phyloP scores from a whole-genome alignment of 2,888 invertebrate species.

The Metalampra italica region DNA sequence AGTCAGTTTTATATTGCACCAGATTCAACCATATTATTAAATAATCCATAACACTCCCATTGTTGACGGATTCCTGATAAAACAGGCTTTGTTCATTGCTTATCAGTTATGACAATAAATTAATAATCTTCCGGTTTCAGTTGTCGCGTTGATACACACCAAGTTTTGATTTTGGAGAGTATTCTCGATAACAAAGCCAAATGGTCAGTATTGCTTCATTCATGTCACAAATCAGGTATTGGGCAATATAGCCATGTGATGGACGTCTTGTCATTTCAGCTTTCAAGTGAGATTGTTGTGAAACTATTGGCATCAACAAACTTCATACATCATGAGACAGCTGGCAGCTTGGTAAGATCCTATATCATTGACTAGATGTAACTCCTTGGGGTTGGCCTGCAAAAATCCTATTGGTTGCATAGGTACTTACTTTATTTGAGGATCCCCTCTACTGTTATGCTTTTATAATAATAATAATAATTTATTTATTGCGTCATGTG shows the following conservation, averaged over 20 bases:
- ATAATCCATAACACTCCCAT: constrained; percentile 17
- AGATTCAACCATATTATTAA: no score
- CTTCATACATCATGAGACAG: constrained; percentile 55
- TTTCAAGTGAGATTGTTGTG: constrained; percentile 25
- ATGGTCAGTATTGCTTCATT: constrained; percentile 22
- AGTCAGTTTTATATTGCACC: background rate
- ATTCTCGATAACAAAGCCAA: constrained; percentile 21
- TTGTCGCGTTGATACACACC: constrained; percentile 18
- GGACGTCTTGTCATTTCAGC: constrained; percentile 18
- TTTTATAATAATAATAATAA: no score
- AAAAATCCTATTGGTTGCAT: no score
- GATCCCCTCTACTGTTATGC: no score
- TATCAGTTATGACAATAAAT: constrained; percentile 27
- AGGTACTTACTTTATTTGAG: no score
- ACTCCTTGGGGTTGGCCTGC: no score
- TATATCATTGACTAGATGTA: no score
- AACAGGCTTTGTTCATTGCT: constrained; percentile 30
- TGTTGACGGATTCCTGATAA: constrained; percentile 27
- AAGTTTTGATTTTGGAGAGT: constrained; percentile 20
- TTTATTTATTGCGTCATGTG: no score
- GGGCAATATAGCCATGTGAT: background rate
- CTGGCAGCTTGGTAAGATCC: constrained; percentile 74
- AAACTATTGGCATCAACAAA: constrained; percentile 25
- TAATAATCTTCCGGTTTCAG: constrained; percentile 32
- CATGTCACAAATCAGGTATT: background rate